Conservation (phyloP, 2,113 vertebrate species). For the Junco hyemalis region DNA sequence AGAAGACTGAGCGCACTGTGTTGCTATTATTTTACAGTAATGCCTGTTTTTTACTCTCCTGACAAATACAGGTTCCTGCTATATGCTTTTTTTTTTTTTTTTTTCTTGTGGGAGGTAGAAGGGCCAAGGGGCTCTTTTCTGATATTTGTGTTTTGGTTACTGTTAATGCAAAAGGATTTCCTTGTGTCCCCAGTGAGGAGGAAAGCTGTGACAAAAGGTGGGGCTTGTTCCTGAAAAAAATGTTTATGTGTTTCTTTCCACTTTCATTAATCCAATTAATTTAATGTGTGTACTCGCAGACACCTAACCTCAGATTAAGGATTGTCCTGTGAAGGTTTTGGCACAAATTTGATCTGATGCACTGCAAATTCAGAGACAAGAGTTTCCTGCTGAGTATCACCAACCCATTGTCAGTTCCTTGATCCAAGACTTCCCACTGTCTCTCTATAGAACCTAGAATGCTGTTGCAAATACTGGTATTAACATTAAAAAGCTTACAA, state of each 20-base stretch:
- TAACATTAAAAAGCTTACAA: not conserved
- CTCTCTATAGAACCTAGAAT: not conserved
- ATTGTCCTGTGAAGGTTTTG: not conserved
- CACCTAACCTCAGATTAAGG: not conserved
- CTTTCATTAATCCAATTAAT: not conserved
- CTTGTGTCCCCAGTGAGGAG: not conserved
- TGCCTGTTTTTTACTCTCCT: not conserved
- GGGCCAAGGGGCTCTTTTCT: not conserved
- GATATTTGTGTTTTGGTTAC: not conserved
- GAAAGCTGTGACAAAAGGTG: not conserved
- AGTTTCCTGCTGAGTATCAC: not conserved
- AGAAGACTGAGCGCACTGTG: not conserved
- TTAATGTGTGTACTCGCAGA: not conserved
- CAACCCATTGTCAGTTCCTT: not conserved
- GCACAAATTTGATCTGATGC: not conserved
- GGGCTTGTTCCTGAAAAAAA: not conserved
- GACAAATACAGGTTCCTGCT: not conserved
- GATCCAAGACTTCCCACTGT: not conserved
- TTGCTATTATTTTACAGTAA: not conserved
- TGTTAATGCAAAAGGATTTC: not conserved
- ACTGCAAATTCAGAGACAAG: not conserved
- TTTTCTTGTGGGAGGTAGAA: not conserved
- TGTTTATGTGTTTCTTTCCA: not conserved
- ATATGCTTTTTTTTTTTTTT: not conserved
- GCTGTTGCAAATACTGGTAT: not conserved